Percentiles rank a stretch among this genome's conserved stretches.
These are phyloP conservation scores for Bolinopsis microptera DNA, from an alignment of 37 sponge, comb jelly and placozoan genomes.

Conservation along the genomic window DNA sequence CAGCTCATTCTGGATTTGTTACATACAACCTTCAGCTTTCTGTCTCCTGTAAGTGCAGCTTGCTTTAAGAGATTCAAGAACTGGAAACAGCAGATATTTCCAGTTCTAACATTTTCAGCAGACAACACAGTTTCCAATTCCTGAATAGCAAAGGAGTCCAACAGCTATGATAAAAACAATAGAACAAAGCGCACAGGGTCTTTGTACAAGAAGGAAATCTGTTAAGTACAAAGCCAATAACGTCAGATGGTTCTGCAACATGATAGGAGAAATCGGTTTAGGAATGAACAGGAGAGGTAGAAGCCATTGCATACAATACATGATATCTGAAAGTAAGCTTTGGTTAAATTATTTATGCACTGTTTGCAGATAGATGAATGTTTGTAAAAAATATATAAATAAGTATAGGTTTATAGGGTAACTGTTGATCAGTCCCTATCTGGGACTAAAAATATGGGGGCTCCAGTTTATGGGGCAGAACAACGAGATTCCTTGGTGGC, in stretches of 20 bases:
- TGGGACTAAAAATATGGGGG: too few relatives aligned
- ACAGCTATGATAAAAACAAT: slow-evolving; percentile 82
- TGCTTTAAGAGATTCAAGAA: neutral
- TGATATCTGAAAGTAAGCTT: slow-evolving; percentile 62
- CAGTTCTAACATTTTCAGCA: slow-evolving; percentile 64
- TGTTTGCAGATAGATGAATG: too few relatives aligned
- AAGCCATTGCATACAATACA: slow-evolving; percentile 97
- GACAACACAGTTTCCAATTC: slow-evolving; percentile 77
- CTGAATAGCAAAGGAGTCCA: slow-evolving; percentile 81
- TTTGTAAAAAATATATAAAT: too few relatives aligned
- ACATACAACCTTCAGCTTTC: too few relatives aligned
- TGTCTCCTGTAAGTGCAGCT: neutral
- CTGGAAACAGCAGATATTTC: neutral
- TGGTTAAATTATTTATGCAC: too few relatives aligned
- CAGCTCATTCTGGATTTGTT: too few relatives aligned
- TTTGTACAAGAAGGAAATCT: slow-evolving; percentile 73
- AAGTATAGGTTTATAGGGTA: too few relatives aligned
- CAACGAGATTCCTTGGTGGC: too few relatives aligned
- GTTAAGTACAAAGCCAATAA: slow-evolving; percentile 23
- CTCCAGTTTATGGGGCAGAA: too few relatives aligned
- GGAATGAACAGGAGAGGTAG: slow-evolving; percentile 89
- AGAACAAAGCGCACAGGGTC: slow-evolving; percentile 86
- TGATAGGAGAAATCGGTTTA: slow-evolving; percentile 78
- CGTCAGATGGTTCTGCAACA: slow-evolving; percentile 80
- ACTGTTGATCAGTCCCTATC: too few relatives aligned